A percentile compares a stretch with the other conserved stretches of the same genome.
phyloP scores from a whole-genome alignment of 2,888 invertebrate genomes.

The Heteromurus nitidus region DNA sequence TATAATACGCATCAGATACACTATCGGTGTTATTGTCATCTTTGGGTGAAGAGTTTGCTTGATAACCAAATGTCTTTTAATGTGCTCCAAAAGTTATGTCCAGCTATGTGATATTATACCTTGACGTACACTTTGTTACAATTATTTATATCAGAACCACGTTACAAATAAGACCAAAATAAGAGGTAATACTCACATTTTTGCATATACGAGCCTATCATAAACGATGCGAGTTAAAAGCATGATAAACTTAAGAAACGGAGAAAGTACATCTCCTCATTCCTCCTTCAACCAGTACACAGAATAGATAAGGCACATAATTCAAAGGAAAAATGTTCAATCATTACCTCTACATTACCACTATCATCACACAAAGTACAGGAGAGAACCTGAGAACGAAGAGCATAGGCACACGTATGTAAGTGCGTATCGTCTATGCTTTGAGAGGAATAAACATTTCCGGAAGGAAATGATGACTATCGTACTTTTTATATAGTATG shows the following conservation, averaged over 20 bases:
- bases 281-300: neutral
- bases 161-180: no score
- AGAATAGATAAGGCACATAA: neutral
- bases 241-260: neutral
- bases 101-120: no score
- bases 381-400: neutral
- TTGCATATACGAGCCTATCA: no score
- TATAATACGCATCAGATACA: no score
- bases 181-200: no score
- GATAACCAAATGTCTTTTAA: no score
- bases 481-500: slow-evolving; percentile 20
- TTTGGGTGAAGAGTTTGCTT: no score
- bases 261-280: neutral
- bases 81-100: no score
- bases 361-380: neutral
- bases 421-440: neutral
- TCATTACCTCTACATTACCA: slow-evolving; percentile 17
- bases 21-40: no score
- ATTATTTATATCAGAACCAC: no score
- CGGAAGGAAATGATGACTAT: slow-evolving; percentile 43
- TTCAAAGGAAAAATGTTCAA: slow-evolving; percentile 20
- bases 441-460: slow-evolving; percentile 23
- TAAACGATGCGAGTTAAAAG: neutral
- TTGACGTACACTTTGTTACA: no score
- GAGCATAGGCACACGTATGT: neutral